These are phyloP conservation scores for Drosophila nigricruria DNA, from an alignment of 2,888 invertebrate genomes.

Conservation along the genomic window DNA sequence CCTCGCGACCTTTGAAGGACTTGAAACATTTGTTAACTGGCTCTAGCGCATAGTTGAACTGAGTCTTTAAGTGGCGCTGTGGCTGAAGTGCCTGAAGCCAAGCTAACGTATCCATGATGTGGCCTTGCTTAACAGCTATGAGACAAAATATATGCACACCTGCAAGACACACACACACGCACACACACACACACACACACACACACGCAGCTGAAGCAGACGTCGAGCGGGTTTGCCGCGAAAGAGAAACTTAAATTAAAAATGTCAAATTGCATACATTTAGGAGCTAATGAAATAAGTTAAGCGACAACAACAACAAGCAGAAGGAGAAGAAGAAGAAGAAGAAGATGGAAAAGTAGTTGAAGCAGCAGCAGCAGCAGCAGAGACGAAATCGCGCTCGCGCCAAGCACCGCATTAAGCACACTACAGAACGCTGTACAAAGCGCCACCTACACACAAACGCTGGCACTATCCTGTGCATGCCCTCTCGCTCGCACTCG, in stretches of 20 bases:
- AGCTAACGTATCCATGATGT: constrained; percentile 11
- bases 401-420: constrained; percentile 60
- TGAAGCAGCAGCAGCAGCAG: constrained; percentile 7
- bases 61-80: constrained; percentile 2
- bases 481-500: neutral
- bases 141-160: constrained; percentile 26
- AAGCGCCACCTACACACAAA: constrained; percentile 10
- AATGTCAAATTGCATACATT: constrained; percentile 82
- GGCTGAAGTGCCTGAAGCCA: neutral
- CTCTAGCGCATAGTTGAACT: neutral
- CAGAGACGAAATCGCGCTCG: constrained; percentile 27
- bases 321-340: neutral
- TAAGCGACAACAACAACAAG: constrained; percentile 65
- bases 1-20: constrained; percentile 2
- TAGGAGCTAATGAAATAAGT: constrained; percentile 81
- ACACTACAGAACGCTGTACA: constrained; percentile 34
- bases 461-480: neutral
- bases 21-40: constrained; percentile 2
- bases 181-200: neutral
- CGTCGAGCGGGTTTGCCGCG: constrained; percentile 16
- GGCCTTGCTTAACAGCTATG: constrained; percentile 36
- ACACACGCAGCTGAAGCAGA: neutral
- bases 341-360: neutral
- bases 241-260: constrained; percentile 78
- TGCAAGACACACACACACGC: constrained; percentile 16